phyloP scores from a whole-genome alignment of 2,113 vertebrate species.

The Tragelaphus buxtoni region DNA sequence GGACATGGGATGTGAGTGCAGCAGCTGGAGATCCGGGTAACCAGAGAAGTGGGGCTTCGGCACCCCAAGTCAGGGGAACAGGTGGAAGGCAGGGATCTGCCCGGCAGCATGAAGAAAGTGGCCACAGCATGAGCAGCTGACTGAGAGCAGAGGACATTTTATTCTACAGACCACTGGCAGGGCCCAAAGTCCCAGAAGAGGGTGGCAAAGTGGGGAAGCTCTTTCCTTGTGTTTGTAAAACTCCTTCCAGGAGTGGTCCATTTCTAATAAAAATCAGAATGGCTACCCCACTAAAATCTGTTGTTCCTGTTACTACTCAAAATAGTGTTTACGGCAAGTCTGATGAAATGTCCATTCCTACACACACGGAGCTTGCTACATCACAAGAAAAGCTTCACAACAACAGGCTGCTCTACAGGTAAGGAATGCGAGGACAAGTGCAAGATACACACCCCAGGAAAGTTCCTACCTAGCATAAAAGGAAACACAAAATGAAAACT shows the following conservation, averaged over 20 bases:
- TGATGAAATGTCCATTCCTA: neutral
- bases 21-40: neutral
- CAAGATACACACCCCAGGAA: neutral
- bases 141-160: neutral
- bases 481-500: neutral
- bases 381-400: neutral
- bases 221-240: neutral
- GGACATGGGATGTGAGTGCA: neutral
- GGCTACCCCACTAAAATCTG: neutral
- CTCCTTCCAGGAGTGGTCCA: neutral
- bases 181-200: neutral
- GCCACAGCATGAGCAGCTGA: neutral
- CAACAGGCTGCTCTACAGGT: neutral
- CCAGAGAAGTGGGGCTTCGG: neutral
- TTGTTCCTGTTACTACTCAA: neutral
- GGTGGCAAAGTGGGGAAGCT: neutral
- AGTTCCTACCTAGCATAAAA: neutral
- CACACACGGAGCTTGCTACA: too few relatives aligned
- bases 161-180: neutral
- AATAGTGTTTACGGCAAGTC: neutral
- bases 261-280: constrained; percentile 12
- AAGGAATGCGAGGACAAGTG: neutral
- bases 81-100: neutral
- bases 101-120: neutral
- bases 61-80: neutral